A percentile compares a stretch with the other conserved stretches of the same genome.
Evolutionary conservation across 2,797 vertebrate species (phyloP).

Genomic region (Tokudaia tokunoshimensis): DNA sequence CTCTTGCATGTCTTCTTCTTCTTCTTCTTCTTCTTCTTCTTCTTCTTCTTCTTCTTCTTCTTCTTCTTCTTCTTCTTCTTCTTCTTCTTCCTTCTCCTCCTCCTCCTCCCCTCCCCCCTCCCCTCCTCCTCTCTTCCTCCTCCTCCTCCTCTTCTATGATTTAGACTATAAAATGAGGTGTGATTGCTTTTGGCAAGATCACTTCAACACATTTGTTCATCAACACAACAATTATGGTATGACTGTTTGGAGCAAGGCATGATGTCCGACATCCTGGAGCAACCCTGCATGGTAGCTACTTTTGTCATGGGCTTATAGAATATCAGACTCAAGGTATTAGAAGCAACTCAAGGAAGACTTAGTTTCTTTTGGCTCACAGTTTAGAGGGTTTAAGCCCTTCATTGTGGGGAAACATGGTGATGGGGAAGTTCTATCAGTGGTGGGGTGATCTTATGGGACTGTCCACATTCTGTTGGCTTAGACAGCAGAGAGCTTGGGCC

Average conservation of each 20-base stretch:
- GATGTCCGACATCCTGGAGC: not conserved
- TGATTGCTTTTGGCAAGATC: slow-evolving; percentile 36
- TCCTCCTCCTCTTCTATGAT: too few species aligned
- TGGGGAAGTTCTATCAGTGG: not conserved
- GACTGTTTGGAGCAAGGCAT: not conserved
- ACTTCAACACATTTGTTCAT: not conserved
- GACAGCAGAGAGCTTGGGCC: not conserved
- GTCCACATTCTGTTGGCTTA: not conserved
- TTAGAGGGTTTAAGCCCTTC: not conserved
- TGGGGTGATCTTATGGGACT: not conserved
- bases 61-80: too few species aligned
- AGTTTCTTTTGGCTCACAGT: not conserved
- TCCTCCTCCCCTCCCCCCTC: too few species aligned
- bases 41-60: too few species aligned
- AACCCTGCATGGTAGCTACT: not conserved
- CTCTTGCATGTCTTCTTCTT: not conserved
- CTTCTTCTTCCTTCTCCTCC: too few species aligned
- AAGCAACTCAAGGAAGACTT: not conserved
- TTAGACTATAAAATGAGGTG: not conserved
- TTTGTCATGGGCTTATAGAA: not conserved
- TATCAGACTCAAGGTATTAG: not conserved
- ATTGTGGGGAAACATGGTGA: not conserved
- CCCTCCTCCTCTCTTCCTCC: too few species aligned
- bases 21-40: not conserved
- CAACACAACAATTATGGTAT: not conserved